These are phyloP conservation scores for Chaetophractus vellerosus DNA, from an alignment of 2,797 vertebrate species.

Conservation along the genomic window DNA sequence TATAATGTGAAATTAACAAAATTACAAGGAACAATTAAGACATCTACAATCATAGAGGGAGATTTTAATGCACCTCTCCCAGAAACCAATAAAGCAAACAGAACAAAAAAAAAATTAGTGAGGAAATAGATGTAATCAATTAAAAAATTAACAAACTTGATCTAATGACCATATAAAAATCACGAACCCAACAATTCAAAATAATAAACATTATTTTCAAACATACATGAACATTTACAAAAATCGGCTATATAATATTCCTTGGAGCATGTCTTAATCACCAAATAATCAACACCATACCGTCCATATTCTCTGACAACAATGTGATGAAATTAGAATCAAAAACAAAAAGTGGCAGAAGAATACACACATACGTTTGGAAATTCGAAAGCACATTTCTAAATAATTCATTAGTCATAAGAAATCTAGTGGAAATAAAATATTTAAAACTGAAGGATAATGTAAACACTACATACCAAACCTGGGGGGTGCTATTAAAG, in stretches of 20 bases:
- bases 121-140: constrained; percentile 22
- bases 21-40: neutral
- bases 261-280: constrained; percentile 27
- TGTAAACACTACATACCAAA: constrained; percentile 58
- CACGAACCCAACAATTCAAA: neutral
- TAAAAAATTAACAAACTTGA: neutral
- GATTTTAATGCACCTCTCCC: neutral
- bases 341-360: constrained; percentile 21
- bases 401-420: constrained; percentile 74
- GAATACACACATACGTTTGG: neutral
- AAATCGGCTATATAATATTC: neutral
- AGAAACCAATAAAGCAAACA: neutral
- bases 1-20: neutral
- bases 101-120: constrained; percentile 12
- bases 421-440: constrained; percentile 75
- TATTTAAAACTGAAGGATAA: constrained; percentile 76
- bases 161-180: constrained; percentile 9
- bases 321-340: neutral
- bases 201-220: constrained; percentile 55
- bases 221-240: neutral
- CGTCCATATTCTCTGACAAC: neutral
- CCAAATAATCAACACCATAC: neutral
- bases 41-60: neutral
- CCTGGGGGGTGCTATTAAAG: neutral
- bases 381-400: constrained; percentile 58